Evolutionary conservation across 2,888 invertebrate species (phyloP).

Genomic region (Hyalella azteca): DNA sequence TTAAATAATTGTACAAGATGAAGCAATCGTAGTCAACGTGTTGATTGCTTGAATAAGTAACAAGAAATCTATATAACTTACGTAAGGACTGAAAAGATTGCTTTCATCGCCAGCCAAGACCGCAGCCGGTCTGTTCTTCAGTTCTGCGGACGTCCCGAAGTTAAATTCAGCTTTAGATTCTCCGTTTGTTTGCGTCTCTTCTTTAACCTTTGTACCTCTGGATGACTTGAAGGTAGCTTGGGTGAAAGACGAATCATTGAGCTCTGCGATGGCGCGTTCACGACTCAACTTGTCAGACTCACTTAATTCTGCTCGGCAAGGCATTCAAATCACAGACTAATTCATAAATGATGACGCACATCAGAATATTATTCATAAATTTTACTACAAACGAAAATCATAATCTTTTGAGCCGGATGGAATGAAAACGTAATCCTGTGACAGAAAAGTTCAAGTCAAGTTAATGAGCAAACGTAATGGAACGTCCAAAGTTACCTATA

Average conservation of each 20-base stretch:
- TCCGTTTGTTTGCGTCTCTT: slow-evolving; percentile 29
- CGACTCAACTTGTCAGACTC: slow-evolving; percentile 5
- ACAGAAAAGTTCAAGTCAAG: too few relatives aligned
- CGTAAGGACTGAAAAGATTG: slow-evolving; percentile 56
- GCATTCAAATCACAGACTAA: too few relatives aligned
- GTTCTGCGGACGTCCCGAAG: slow-evolving; percentile 55
- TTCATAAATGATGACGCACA: too few relatives aligned
- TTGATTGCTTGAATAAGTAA: too few relatives aligned
- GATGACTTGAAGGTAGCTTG: slow-evolving; percentile 52
- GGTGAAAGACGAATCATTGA: slow-evolving; percentile 44
- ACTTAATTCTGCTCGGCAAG: slow-evolving; percentile 21
- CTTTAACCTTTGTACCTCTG: slow-evolving; percentile 38
- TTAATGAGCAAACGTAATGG: too few relatives aligned
- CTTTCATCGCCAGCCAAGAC: slow-evolving; percentile 48
- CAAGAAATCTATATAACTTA: slow-evolving; percentile 41
- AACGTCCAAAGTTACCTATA: too few relatives aligned
- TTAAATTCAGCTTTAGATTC: slow-evolving; percentile 44
- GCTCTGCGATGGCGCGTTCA: slow-evolving; percentile 44
- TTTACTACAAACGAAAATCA: too few relatives aligned
- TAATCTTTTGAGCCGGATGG: too few relatives aligned
- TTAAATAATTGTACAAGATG: too few relatives aligned
- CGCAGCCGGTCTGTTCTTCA: slow-evolving; percentile 40
- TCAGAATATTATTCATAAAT: too few relatives aligned
- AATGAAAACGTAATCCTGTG: too few relatives aligned
- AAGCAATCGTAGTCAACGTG: too few relatives aligned